These are phyloP conservation scores for Nixonia krombeini DNA, from an alignment of 1,140 invertebrate species.

Conservation along the genomic window DNA sequence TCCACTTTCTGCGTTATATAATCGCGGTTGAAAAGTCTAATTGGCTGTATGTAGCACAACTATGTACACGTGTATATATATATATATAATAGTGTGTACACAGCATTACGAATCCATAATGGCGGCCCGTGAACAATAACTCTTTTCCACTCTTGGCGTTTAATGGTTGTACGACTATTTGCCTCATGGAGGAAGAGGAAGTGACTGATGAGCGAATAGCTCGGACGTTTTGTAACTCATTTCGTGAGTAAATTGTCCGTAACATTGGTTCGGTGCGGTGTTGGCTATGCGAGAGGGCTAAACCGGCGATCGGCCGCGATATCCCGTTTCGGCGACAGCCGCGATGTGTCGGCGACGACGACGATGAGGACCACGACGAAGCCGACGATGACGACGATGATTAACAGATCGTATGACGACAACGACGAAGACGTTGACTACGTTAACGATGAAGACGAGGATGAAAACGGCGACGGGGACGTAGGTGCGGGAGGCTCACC, in stretches of 20 bases:
- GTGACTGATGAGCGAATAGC: constrained; percentile 71
- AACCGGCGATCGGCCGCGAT: constrained; percentile 34
- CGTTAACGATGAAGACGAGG: constrained; percentile 5
- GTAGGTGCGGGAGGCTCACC: constrained; percentile 27
- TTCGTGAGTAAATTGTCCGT: constrained; percentile 72
- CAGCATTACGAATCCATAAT: constrained; percentile 59
- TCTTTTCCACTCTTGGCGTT: constrained; percentile 66
- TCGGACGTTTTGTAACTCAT: constrained; percentile 71
- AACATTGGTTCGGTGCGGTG: constrained; percentile 68
- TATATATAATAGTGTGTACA: neutral
- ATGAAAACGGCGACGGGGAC: constrained; percentile 3
- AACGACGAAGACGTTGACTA: too few relatives aligned
- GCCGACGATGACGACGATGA: neutral
- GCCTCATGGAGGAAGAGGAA: constrained; percentile 70
- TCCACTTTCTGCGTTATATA: too few relatives aligned
- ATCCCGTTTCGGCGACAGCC: constrained; percentile 12
- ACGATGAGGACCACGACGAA: too few relatives aligned
- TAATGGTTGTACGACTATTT: constrained; percentile 67
- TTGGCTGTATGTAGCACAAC: too few relatives aligned
- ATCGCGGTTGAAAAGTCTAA: too few relatives aligned
- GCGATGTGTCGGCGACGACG: constrained; percentile 9
- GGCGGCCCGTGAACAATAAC: constrained; percentile 69
- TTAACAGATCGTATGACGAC: too few relatives aligned
- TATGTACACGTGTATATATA: too few relatives aligned
- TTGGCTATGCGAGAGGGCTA: constrained; percentile 24